Evolutionary conservation across 2,797 vertebrate species (phyloP).

Genomic region (Tauraco hartlaubi): DNA sequence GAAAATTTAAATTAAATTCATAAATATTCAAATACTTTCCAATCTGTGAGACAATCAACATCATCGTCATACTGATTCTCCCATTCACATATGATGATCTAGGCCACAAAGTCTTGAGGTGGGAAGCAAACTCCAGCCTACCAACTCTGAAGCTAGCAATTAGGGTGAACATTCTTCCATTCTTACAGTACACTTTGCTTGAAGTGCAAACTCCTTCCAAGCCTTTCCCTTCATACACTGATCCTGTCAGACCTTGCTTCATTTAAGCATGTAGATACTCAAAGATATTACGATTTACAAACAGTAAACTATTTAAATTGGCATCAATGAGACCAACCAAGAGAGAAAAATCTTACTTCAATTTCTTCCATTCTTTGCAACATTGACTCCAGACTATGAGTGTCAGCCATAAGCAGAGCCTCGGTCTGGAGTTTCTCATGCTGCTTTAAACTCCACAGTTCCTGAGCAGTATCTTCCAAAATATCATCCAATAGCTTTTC

Average conservation of each 20-base stretch:
- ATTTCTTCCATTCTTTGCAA: constrained; percentile 96
- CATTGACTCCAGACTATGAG: constrained; percentile 87
- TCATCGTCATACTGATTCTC: background rate
- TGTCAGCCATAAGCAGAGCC: constrained; percentile 58
- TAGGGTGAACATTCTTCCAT: background rate
- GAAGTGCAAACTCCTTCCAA: background rate
- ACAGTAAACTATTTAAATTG: background rate
- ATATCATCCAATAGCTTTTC: constrained; percentile 78
- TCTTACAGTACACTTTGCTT: background rate
- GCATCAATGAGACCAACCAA: background rate
- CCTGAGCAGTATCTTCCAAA: constrained; percentile 76
- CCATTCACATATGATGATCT: background rate
- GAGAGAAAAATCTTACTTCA: constrained; percentile 83
- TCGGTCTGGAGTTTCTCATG: constrained; percentile 51
- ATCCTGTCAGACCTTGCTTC: background rate
- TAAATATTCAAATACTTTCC: background rate
- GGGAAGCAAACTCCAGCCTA: background rate
- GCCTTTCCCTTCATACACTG: background rate
- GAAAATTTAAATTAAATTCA: background rate
- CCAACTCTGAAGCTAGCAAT: background rate
- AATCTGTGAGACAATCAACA: background rate
- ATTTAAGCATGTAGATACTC: background rate
- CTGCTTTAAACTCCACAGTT: constrained; percentile 64
- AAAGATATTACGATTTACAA: background rate
- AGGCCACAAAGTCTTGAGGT: background rate